phyloP scores from a whole-genome alignment of 2,888 invertebrate genomes.

The Cosmorhoe ocellata region DNA sequence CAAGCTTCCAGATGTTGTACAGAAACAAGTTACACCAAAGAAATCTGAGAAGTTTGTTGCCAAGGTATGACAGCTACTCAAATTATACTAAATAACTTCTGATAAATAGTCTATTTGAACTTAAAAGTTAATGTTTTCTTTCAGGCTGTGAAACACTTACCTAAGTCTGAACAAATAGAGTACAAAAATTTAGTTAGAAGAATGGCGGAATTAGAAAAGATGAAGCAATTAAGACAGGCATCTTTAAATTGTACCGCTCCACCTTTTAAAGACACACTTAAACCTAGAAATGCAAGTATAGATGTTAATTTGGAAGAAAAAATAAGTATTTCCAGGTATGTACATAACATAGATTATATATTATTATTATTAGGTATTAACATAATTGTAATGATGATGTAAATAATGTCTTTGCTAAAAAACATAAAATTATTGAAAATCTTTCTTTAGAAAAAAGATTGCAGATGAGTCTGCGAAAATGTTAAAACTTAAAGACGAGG shows the following conservation, averaged over 20 bases:
- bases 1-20: conserved; percentile 56
- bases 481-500: conserved; percentile 69
- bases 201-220: conserved; percentile 76
- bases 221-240: conserved; percentile 68
- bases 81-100: not conserved
- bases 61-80: conserved; percentile 54
- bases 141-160: conserved; percentile 73
- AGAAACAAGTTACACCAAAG: conserved; percentile 48
- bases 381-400: no score
- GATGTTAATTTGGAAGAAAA: conserved; percentile 58
- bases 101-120: not conserved
- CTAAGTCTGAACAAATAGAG: conserved; percentile 75
- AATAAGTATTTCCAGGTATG: conserved; percentile 69
- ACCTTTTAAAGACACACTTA: conserved; percentile 59
- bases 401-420: no score
- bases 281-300: conserved; percentile 57
- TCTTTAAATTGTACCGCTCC: conserved; percentile 46
- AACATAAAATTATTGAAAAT: no score
- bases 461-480: conserved; percentile 73
- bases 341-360: not conserved
- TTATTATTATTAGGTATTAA: no score
- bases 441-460: conserved; percentile 67
- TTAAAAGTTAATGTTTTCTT: conserved; percentile 34
- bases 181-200: conserved; percentile 73
- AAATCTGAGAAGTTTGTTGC: conserved; percentile 66